phyloP scores from a whole-genome alignment of 2,113 vertebrate species.

The Nanger granti region DNA sequence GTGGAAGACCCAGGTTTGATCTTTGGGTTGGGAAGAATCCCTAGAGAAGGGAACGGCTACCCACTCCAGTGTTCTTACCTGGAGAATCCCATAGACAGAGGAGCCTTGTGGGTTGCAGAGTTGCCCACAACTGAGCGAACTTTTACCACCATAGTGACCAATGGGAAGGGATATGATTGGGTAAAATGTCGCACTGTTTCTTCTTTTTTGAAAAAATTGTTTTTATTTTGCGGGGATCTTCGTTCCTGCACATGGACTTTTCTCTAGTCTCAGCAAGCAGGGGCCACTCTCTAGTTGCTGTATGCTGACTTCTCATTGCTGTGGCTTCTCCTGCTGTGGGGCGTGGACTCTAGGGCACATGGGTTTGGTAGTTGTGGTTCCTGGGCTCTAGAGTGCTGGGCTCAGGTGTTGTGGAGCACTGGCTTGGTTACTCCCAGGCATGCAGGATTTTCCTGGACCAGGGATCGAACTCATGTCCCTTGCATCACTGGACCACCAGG shows the following conservation, averaged over 20 bases:
- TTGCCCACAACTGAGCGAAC: fast-evolving
- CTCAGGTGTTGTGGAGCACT: not conserved
- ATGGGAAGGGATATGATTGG: not conserved
- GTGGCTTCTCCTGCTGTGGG: not conserved
- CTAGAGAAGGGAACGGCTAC: not conserved
- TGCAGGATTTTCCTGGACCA: not conserved
- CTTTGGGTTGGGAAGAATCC: not conserved
- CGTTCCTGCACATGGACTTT: not conserved
- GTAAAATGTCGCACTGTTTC: not conserved
- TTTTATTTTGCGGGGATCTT: not conserved
- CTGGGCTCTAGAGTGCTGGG: not conserved
- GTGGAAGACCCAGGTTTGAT: not conserved
- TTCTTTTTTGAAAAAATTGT: not conserved
- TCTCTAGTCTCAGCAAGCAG: not conserved
- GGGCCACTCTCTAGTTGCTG: not conserved
- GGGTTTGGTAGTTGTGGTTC: not conserved
- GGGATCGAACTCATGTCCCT: not conserved
- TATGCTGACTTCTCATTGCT: not conserved
- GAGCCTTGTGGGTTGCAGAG: not conserved
- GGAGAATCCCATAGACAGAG: not conserved
- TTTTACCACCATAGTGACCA: not conserved
- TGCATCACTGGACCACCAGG: not conserved
- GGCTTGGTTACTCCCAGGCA: not conserved
- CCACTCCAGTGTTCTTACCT: not conserved
- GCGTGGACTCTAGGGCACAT: not conserved